Conservation (phyloP, 2,797 vertebrate genomes). For the Pangasius krempfi region DNA sequence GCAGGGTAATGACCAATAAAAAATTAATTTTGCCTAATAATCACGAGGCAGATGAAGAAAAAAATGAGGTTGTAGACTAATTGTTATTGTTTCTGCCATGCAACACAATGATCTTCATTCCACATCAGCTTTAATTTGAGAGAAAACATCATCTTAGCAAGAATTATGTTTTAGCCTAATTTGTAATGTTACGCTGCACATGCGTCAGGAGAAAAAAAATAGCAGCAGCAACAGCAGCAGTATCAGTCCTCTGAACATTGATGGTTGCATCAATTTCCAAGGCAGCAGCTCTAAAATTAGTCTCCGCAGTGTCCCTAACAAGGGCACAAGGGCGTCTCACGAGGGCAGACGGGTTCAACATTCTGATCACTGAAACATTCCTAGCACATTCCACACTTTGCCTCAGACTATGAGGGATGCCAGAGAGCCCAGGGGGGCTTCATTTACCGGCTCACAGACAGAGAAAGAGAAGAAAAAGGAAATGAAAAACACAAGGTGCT, state of each 20-base stretch:
- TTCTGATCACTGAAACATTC: conserved; percentile 78
- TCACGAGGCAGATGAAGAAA: background rate
- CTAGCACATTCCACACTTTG: conserved; percentile 70
- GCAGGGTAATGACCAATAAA: background rate
- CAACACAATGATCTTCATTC: background rate
- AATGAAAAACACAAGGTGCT: background rate
- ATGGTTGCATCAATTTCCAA: background rate
- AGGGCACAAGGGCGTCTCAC: background rate
- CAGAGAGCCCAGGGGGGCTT: conserved; percentile 48
- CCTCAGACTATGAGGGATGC: conserved; percentile 73
- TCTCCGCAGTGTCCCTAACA: background rate
- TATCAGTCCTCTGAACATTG: background rate
- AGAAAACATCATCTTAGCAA: background rate
- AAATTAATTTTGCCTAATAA: background rate
- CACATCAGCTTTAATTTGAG: background rate
- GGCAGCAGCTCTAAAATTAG: conserved; percentile 35
- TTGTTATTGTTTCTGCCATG: background rate
- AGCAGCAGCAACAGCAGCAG: background rate
- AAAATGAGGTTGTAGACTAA: no score
- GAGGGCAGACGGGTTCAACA: conserved; percentile 34
- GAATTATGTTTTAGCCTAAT: background rate
- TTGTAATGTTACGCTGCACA: no score
- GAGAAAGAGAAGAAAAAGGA: conserved; percentile 66
- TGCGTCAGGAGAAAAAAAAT: no score
- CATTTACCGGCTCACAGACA: conserved; percentile 38